A percentile compares a stretch with the other conserved stretches of the same genome.
Evolutionary conservation across 2,888 invertebrate genomes (phyloP).

Genomic region (Melikaiella ostensackeni): DNA sequence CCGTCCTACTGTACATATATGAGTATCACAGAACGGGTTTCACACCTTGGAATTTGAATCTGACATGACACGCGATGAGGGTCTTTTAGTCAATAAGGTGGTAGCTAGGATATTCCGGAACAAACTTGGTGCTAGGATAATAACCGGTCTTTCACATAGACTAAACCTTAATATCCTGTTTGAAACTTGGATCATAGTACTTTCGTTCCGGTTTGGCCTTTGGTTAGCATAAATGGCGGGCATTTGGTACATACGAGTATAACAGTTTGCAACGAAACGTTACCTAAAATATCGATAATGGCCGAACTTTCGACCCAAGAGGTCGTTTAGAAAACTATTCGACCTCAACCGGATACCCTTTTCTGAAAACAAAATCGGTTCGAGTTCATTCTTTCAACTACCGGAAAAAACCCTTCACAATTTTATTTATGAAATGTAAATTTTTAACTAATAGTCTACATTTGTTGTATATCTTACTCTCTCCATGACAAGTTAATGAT

Average conservation of each 20-base stretch:
- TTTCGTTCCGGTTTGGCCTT: constrained; percentile 10
- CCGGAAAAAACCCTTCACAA: not conserved
- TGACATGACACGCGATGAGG: not conserved
- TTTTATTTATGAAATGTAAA: no score
- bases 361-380: not conserved
- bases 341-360: not conserved
- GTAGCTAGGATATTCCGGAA: constrained; percentile 14
- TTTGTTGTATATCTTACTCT: no score
- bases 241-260: not conserved
- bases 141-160: constrained; percentile 1
- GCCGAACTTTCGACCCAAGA: not conserved
- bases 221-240: constrained; percentile 3
- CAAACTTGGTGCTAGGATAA: constrained; percentile 8
- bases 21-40: not conserved
- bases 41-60: not conserved
- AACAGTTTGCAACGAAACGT: not conserved
- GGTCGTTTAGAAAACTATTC: not conserved
- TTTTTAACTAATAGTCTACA: no score
- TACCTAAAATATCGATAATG: constrained; percentile 3
- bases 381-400: not conserved
- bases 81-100: not conserved
- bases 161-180: constrained; percentile 34
- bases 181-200: constrained; percentile 9
- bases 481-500: no score
- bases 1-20: no score